Base-by-base conservation (phyloP, 2,113 vertebrate genomes). In the Potamarius usumacintae region DNA sequence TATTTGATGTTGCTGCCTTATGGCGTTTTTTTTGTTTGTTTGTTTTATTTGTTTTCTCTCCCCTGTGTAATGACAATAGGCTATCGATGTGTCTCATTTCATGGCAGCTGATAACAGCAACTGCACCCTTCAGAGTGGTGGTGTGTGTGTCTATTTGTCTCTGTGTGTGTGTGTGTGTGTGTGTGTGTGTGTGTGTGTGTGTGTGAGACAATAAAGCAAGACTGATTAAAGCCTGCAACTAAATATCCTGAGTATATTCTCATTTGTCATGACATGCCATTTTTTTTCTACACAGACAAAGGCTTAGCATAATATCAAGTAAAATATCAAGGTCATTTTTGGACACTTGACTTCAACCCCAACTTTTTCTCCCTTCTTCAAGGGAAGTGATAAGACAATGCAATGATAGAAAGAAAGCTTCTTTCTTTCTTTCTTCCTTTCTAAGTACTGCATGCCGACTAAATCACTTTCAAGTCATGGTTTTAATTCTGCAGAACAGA, bases 81-180 rank as follows among this genome's bases (percentile, higher is more conserved):
- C 58, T 94, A 95, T 94, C 90, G 94, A 95, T 93, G 92, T 86
- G 92, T 94, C 93, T 95, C 92, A 91, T 93, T 94, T 93, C 91
- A 91, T 91, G 90, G 92, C 92, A 86, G 90, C 92, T 92, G 93
- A 92, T 92, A 91, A 93, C 53, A 90, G 92, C 93, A 94, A 94
- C 94, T 95, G 94, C 93, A 93, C 93, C 93, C 92, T 93, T 91
- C 91, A 93, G 92, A 93, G 90, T 93, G 90, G 94, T 90, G 89
- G 80, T 87, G 85, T 89, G 48, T 84, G 5, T 89, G 89, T 83
- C n/a, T n/a, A n/a, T n/a, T n/a, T n/a, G n/a, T n/a, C n/a, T n/a
- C n/a, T n/a, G 80, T 87, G 85, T 89, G 48, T 84, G 5, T 89
- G 89, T 83, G 81, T 50, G 79, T 53, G 34, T 42, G 34, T 22